Conservation (phyloP, 2,888 invertebrate genomes). For the Phyllotreta cruciferae region DNA sequence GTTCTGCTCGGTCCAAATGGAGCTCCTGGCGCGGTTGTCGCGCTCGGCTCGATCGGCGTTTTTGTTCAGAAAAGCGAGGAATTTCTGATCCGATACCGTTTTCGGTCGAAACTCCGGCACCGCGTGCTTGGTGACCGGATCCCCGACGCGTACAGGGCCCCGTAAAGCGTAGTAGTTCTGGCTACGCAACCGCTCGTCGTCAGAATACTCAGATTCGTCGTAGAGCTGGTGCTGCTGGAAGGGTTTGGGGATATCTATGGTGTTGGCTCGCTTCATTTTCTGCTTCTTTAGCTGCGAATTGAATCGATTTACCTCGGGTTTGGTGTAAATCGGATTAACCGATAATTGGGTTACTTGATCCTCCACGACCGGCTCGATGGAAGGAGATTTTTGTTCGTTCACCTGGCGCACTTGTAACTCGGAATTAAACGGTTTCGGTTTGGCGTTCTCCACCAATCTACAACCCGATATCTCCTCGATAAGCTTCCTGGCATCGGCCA, state of each 20-base stretch:
- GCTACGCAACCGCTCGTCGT: constrained; percentile 52
- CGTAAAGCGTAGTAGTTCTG: constrained; percentile 63
- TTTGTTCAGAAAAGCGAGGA: constrained; percentile 81
- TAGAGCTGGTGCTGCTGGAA: constrained; percentile 61
- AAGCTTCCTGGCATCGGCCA: constrained; percentile 78
- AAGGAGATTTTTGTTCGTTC: too few species aligned
- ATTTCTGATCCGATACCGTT: constrained; percentile 86
- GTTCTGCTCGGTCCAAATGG: constrained; percentile 49
- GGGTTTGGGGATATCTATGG: constrained; percentile 85
- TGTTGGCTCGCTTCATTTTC: constrained; percentile 87
- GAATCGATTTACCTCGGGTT: constrained; percentile 58
- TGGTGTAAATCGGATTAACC: constrained; percentile 52
- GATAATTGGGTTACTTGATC: constrained; percentile 30
- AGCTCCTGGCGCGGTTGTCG: constrained; percentile 16
- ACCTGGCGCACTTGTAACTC: too few species aligned
- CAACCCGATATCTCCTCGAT: constrained; percentile 70
- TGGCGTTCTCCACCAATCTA: constrained; percentile 43
- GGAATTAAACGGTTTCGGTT: too few species aligned
- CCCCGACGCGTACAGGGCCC: constrained; percentile 67
- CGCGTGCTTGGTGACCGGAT: constrained; percentile 56
- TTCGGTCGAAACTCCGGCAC: constrained; percentile 76
- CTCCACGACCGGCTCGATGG: constrained; percentile 30
- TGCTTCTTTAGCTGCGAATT: constrained; percentile 68
- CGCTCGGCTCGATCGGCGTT: constrained; percentile 64
- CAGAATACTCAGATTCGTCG: constrained; percentile 54